Evolutionary conservation across 2,797 vertebrate genomes (phyloP).

Genomic region (Arrhamphus sclerolepis): DNA sequence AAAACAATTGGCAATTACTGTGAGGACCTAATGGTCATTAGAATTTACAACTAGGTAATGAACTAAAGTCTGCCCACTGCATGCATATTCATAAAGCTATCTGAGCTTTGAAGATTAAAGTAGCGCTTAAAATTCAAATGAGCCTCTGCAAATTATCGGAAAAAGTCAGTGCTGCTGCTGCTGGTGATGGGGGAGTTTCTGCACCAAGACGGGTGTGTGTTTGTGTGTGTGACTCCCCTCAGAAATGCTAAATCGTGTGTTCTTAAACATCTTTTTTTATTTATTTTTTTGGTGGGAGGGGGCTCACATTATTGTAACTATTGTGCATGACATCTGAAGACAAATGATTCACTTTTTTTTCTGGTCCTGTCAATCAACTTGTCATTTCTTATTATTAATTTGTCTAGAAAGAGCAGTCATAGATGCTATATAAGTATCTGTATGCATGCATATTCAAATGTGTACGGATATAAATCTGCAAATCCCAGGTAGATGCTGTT

Average conservation of each 20-base stretch:
- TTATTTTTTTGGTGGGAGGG: neutral
- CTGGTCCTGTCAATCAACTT: too few relatives aligned
- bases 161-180: slow-evolving; percentile 89
- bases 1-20: slow-evolving; percentile 99
- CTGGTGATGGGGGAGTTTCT: slow-evolving; percentile 48
- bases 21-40: slow-evolving; percentile 99
- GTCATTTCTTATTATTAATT: too few relatives aligned
- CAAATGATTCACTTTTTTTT: too few relatives aligned
- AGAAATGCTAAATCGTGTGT: slow-evolving; percentile 13
- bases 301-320: neutral
- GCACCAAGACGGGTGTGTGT: slow-evolving; percentile 25
- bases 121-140: slow-evolving; percentile 99
- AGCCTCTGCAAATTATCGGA: slow-evolving; percentile 98
- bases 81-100: slow-evolving; percentile 99
- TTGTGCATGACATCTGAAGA: too few relatives aligned
- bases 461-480: too few relatives aligned
- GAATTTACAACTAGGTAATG: slow-evolving; percentile 99
- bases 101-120: slow-evolving; percentile 99
- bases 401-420: too few relatives aligned
- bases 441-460: too few relatives aligned
- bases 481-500: too few relatives aligned
- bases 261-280: slow-evolving; percentile 21
- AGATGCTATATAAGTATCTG: too few relatives aligned
- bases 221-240: slow-evolving; percentile 17
- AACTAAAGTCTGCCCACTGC: slow-evolving; percentile 99